Evolutionary conservation across 2,113 vertebrate genomes (phyloP).

Genomic region (Orientallactaga bullata): DNA sequence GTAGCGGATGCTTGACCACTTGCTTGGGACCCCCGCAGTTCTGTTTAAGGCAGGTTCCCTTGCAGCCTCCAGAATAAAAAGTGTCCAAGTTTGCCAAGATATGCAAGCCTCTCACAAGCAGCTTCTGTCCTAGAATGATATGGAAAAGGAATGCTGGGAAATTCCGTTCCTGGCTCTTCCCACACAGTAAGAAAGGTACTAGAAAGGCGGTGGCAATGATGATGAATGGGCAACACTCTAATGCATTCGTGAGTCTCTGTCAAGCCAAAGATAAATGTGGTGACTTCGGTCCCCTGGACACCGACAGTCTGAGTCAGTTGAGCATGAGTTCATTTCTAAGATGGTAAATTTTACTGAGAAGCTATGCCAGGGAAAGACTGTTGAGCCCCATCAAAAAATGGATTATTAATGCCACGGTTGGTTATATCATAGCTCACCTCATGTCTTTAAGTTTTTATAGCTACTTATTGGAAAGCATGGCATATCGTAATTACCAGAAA

Average conservation of each 20-base stretch:
- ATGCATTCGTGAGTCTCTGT: neutral
- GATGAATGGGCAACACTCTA: neutral
- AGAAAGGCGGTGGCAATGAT: neutral
- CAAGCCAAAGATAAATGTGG: neutral
- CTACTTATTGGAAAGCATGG: neutral
- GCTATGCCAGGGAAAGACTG: neutral
- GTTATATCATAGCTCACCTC: neutral
- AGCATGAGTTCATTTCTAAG: neutral
- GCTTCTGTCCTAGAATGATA: neutral
- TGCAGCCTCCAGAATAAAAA: neutral
- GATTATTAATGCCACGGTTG: neutral
- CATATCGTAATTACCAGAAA: neutral
- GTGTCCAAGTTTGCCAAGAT: neutral
- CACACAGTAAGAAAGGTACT: neutral
- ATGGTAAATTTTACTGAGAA: conserved; percentile 15
- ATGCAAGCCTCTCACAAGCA: neutral
- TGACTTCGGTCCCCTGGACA: neutral
- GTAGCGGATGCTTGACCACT: neutral
- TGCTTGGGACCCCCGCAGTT: neutral
- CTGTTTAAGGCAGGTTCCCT: neutral
- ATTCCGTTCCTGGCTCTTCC: neutral
- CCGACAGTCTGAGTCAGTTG: neutral
- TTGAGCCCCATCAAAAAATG: neutral
- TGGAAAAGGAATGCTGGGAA: neutral
- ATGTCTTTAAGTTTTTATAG: neutral